Conservation (phyloP, 2,113 vertebrate genomes). For the Isichthys henryi region DNA sequence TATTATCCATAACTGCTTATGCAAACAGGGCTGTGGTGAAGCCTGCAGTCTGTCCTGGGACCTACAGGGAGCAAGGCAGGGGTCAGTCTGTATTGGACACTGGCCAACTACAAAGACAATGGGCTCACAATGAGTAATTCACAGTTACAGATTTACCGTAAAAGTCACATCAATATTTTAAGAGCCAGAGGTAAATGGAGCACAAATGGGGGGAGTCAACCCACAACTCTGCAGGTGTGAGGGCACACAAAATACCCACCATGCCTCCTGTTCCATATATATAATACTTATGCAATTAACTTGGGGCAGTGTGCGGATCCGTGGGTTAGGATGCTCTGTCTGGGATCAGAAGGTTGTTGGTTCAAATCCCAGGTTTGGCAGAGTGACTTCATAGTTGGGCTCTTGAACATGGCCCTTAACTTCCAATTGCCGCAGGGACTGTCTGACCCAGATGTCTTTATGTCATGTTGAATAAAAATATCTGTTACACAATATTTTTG, state of each 20-base stretch:
- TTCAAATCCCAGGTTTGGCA: background rate
- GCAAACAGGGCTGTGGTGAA: background rate
- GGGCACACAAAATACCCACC: background rate
- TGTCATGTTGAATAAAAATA: background rate
- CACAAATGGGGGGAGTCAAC: background rate
- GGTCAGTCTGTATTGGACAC: background rate
- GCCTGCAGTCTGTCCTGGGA: background rate
- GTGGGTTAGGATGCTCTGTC: background rate
- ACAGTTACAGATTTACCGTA: background rate
- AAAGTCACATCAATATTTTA: background rate
- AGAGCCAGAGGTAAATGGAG: background rate
- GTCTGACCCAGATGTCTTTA: background rate
- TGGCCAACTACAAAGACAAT: background rate
- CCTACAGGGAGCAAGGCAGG: background rate
- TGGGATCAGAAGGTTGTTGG: background rate
- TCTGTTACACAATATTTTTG: background rate
- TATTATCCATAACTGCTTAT: background rate
- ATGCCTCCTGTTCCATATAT: background rate
- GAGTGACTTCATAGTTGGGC: background rate
- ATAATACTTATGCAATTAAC: background rate
- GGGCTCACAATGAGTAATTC: background rate
- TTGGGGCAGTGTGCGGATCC: background rate
- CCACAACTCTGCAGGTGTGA: background rate
- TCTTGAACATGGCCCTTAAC: background rate
- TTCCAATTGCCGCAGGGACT: background rate